Evolutionary conservation across 2,888 invertebrate species (phyloP).

Genomic region (Trissolcus japonicus): DNA sequence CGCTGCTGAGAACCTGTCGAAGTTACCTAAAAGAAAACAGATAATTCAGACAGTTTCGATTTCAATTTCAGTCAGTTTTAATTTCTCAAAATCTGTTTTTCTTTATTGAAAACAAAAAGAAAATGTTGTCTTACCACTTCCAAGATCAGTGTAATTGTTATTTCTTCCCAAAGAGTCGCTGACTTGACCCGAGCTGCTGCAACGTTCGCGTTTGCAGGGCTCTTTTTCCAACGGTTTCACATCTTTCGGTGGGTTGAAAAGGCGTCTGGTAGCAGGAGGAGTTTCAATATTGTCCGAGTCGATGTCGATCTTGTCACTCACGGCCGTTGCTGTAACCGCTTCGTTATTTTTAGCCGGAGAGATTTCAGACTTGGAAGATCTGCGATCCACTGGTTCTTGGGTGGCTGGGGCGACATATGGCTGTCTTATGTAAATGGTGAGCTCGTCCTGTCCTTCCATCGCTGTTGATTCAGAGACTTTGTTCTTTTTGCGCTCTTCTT

Average conservation of each 20-base stretch:
- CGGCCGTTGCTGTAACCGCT: slow-evolving; percentile 56
- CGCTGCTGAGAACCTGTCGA: slow-evolving; percentile 89
- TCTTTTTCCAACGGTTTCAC: slow-evolving; percentile 76
- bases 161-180: slow-evolving; percentile 61
- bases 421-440: slow-evolving; percentile 72
- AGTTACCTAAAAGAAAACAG: slow-evolving; percentile 79
- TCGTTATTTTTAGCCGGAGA: slow-evolving; percentile 15
- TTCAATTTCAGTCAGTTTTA: too few species aligned
- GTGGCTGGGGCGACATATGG: slow-evolving; percentile 57
- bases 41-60: too few species aligned
- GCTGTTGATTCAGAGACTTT: slow-evolving; percentile 61
- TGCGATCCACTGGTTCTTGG: slow-evolving; percentile 61
- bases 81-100: neutral
- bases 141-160: slow-evolving; percentile 67
- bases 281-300: slow-evolving; percentile 95
- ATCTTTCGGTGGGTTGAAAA: slow-evolving; percentile 82
- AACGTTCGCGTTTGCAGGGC: slow-evolving; percentile 70
- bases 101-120: neutral
- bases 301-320: slow-evolving; percentile 86
- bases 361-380: slow-evolving; percentile 62
- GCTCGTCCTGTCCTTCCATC: slow-evolving; percentile 66
- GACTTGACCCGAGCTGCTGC: slow-evolving; percentile 67
- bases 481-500: slow-evolving; percentile 74
- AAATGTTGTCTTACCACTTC: slow-evolving; percentile 63
- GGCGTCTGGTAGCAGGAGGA: slow-evolving; percentile 87